Evolutionary conservation across 2,888 invertebrate species (phyloP).

Genomic region (Apeira syringaria): DNA sequence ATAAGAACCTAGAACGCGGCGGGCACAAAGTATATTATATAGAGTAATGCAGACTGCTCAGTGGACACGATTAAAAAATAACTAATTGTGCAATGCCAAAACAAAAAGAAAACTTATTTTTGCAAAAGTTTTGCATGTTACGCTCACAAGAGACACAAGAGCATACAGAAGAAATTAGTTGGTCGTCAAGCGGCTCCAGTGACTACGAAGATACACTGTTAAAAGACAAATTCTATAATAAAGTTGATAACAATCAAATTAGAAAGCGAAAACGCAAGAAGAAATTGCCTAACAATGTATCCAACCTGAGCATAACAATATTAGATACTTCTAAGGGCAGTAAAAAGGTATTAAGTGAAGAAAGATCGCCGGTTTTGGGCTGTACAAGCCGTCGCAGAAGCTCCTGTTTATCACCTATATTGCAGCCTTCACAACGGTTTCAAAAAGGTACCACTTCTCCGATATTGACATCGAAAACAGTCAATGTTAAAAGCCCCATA

Average conservation of each 20-base stretch:
- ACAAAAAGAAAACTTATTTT: conserved; percentile 53
- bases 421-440: conserved; percentile 28
- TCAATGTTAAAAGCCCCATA: conserved; percentile 53
- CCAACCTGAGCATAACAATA: conserved; percentile 58
- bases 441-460: conserved; percentile 18
- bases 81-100: conserved; percentile 53
- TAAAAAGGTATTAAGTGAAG: conserved; percentile 19
- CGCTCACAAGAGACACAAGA: conserved; percentile 62
- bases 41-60: too few relatives aligned
- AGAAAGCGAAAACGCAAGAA: conserved; percentile 62
- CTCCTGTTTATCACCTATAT: conserved; percentile 39
- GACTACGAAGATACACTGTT: conserved; percentile 52
- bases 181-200: conserved; percentile 68
- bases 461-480: conserved; percentile 34
- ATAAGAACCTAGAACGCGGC: too few relatives aligned
- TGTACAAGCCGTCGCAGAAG: conserved; percentile 19
- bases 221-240: conserved; percentile 32
- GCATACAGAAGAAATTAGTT: conserved; percentile 58
- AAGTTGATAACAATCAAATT: conserved; percentile 27
- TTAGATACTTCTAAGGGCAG: conserved; percentile 36
- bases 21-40: too few relatives aligned
- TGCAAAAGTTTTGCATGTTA: conserved; percentile 62
- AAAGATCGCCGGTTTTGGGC: conserved; percentile 45
- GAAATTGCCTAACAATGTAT: conserved; percentile 47
- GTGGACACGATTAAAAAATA: too few relatives aligned